phyloP scores from a whole-genome alignment of 2,888 invertebrate species.

The Aphidius colemani region DNA sequence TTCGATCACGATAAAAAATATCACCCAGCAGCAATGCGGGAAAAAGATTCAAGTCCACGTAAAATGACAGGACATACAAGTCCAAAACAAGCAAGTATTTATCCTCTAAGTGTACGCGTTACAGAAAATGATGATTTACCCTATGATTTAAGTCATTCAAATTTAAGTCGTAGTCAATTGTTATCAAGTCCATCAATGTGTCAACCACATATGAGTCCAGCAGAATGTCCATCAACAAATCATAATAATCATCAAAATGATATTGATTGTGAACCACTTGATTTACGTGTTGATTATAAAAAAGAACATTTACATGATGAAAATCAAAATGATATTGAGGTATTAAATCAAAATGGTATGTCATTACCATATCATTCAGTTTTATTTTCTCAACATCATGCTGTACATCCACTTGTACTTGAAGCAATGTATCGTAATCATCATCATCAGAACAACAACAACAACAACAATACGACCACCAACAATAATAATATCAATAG shows the following conservation, averaged over 20 bases:
- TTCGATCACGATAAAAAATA: constrained; percentile 55
- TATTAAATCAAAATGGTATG: constrained; percentile 52
- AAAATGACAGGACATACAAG: constrained; percentile 78
- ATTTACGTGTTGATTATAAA: constrained; percentile 85
- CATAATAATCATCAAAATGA: constrained; percentile 59
- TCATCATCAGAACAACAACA: constrained; percentile 44
- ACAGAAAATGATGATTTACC: constrained; percentile 68
- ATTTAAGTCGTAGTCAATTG: constrained; percentile 61
- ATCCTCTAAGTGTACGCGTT: constrained; percentile 69
- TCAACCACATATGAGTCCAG: constrained; percentile 66
- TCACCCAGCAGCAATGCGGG: constrained; percentile 76
- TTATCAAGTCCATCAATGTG: constrained; percentile 49
- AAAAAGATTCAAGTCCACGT: constrained; percentile 90
- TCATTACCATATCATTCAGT: constrained; percentile 54
- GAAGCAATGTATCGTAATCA: constrained; percentile 72
- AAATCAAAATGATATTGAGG: constrained; percentile 78
- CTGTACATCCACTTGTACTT: constrained; percentile 73
- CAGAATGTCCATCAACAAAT: constrained; percentile 63
- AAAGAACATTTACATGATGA: constrained; percentile 79
- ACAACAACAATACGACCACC: too few species aligned
- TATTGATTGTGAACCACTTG: constrained; percentile 79
- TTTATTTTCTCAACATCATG: constrained; percentile 55
- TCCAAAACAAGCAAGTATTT: constrained; percentile 76
- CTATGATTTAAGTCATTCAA: constrained; percentile 68
- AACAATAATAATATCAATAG: too few species aligned